Evolutionary conservation across 2,888 invertebrate species (phyloP).

Genomic region (Plebejus melissa): DNA sequence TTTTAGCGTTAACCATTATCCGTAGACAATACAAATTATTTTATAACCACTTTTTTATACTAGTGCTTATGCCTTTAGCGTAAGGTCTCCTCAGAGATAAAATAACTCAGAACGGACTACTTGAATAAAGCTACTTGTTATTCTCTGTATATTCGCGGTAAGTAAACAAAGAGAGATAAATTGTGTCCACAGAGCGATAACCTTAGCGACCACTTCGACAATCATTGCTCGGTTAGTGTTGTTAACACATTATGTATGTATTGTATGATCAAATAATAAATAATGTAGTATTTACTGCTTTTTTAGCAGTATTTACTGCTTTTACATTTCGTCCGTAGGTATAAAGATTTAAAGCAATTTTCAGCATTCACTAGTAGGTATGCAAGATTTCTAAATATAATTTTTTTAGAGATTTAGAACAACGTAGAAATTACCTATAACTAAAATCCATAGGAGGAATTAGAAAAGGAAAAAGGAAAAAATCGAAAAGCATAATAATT

Average conservation of each 20-base stretch:
- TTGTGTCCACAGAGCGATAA: slow-evolving; percentile 26
- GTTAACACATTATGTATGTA: neutral
- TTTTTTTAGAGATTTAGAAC: no score
- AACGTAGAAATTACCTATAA: no score
- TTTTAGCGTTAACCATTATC: neutral
- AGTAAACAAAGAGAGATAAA: neutral
- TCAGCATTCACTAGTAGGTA: no score
- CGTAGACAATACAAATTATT: neutral
- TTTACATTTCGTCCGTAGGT: neutral
- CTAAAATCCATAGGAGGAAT: no score
- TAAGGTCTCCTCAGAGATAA: neutral
- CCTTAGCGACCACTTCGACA: slow-evolving; percentile 30
- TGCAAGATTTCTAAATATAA: no score
- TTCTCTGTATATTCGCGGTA: neutral
- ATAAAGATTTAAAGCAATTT: neutral
- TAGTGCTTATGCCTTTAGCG: neutral
- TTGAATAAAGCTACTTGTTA: neutral
- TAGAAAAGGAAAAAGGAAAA: no score
- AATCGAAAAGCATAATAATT: no score
- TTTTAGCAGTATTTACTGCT: no score
- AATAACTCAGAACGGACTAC: neutral
- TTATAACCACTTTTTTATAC: neutral
- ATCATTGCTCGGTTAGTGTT: neutral
- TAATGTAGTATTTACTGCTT: neutral
- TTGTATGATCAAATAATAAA: neutral